Base-by-base conservation (phyloP, 1,140 invertebrate genomes). In the Delia radicum region DNA sequence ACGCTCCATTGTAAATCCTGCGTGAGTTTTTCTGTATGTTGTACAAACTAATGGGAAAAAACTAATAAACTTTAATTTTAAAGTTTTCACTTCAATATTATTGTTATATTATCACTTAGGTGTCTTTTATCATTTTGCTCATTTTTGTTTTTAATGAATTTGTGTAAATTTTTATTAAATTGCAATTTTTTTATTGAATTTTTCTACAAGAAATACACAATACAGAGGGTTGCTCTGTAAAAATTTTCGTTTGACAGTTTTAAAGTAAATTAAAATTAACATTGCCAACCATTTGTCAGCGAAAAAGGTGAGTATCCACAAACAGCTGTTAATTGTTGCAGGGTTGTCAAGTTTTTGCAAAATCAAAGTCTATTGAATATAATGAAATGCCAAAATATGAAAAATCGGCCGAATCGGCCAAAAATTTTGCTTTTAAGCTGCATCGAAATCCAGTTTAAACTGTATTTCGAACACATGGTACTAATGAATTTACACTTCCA, bases 1-100 rank as follows among this genome's bases (percentile, higher is more conserved):
- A 37, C 83, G 81, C 74, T 85, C 83, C 83, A 85, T 85, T 31
- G 69, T 81, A 73, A 67, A 31, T 67, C 63, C 63, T 33, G 28
- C 24, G 27, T 67, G 29, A 31, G n/a, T 31, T 15, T 18, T 21
- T 21, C 24, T 55, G 8, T 7, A 55, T n/a, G 48, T 3, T 6
- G 48, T 55, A 55, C 48, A 55, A 55, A 55, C 48, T 55, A 21
- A 55, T 67, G 27, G 65, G 24, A 69, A 69, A 33, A 8, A 10
- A 6, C n/a, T 10, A 13, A 69, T 21, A 21, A 7, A 69, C n/a
- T 69, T 18, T n/a, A 67, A 10, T 21, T 69, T 69, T 33, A 21
- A 69, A 10, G 15, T 21, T 18, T 33, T 33, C 7, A 33, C 65
- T 18, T 33, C 12, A 31, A 24, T 18, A 12, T 37, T 24, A 24